Percentiles rank a stretch among this genome's conserved stretches.
These are phyloP conservation scores for Tinea semifulvella DNA, from an alignment of 2,888 invertebrate genomes.

Conservation along the genomic window DNA sequence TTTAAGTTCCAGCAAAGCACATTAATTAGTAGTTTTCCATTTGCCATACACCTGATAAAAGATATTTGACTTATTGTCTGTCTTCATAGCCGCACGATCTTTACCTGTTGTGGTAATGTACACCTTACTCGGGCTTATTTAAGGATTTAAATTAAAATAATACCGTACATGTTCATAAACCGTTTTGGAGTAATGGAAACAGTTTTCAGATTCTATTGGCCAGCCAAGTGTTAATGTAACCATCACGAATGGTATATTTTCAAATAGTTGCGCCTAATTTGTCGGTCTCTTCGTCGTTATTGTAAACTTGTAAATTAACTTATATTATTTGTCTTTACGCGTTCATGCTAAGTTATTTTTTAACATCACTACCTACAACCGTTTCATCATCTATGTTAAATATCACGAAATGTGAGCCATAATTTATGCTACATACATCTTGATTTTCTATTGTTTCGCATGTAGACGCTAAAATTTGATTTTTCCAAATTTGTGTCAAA, in stretches of 20 bases:
- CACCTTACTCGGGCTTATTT: slow-evolving; percentile 28
- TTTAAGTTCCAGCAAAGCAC: slow-evolving; percentile 45
- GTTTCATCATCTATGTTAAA: slow-evolving; percentile 56
- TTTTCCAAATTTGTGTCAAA: slow-evolving; percentile 7
- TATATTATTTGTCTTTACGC: slow-evolving; percentile 57
- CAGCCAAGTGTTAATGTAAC: slow-evolving; percentile 44
- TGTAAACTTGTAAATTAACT: slow-evolving; percentile 48
- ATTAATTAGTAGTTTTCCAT: slow-evolving; percentile 62
- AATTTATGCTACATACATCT: slow-evolving; percentile 10
- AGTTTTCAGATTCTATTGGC: slow-evolving; percentile 50
- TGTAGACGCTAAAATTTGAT: neutral
- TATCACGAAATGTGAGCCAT: slow-evolving; percentile 28
- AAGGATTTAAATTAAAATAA: slow-evolving; percentile 32
- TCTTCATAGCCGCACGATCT: slow-evolving; percentile 26
- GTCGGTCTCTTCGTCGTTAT: slow-evolving; percentile 51
- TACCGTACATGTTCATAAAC: slow-evolving; percentile 24
- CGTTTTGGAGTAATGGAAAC: slow-evolving; percentile 39
- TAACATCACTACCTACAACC: slow-evolving; percentile 35
- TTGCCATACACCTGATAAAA: slow-evolving; percentile 55
- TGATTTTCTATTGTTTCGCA: slow-evolving; percentile 5
- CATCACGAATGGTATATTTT: slow-evolving; percentile 58
- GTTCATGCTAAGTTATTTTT: slow-evolving; percentile 53
- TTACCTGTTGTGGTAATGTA: slow-evolving; percentile 26
- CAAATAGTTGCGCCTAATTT: slow-evolving; percentile 56
- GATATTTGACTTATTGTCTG: slow-evolving; percentile 45